phyloP scores from a whole-genome alignment of 2,113 vertebrate genomes.

The Geothlypis trichas region DNA sequence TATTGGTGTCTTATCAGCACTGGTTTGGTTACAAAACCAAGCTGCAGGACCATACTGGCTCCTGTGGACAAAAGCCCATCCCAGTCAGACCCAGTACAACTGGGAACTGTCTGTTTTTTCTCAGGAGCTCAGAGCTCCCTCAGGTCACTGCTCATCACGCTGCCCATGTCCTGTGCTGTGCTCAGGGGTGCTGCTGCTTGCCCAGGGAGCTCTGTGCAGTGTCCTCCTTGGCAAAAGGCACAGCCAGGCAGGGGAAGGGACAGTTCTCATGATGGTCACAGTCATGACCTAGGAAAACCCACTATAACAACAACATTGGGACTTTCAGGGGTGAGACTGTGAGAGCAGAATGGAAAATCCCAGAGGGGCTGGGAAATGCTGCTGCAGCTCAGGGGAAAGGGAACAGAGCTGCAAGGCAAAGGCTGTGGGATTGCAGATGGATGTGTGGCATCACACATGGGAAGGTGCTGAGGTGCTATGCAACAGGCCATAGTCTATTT shows the following conservation, averaged over 20 bases:
- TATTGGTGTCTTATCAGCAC: background rate
- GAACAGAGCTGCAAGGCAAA: background rate
- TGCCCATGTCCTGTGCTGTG: background rate
- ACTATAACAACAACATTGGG: fast-evolving
- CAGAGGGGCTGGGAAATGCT: background rate
- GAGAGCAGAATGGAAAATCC: background rate
- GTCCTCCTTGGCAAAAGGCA: background rate
- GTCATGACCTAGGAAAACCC: background rate
- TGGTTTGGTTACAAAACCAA: background rate
- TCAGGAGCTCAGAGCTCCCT: background rate
- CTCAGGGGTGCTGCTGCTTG: background rate
- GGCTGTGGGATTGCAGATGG: background rate
- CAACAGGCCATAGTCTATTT: background rate
- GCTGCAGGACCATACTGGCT: background rate
- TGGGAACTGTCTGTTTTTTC: fast-evolving
- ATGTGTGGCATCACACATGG: background rate
- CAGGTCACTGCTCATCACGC: fast-evolving
- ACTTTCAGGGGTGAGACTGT: background rate
- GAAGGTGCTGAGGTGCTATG: background rate
- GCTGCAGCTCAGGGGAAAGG: background rate
- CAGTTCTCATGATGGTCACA: background rate
- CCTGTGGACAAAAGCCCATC: background rate
- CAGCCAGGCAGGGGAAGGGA: background rate
- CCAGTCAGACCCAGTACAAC: background rate
- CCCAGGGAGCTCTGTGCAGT: background rate